Conservation (phyloP, 2,797 vertebrate genomes). For the Hypotaenidia philippensis region DNA sequence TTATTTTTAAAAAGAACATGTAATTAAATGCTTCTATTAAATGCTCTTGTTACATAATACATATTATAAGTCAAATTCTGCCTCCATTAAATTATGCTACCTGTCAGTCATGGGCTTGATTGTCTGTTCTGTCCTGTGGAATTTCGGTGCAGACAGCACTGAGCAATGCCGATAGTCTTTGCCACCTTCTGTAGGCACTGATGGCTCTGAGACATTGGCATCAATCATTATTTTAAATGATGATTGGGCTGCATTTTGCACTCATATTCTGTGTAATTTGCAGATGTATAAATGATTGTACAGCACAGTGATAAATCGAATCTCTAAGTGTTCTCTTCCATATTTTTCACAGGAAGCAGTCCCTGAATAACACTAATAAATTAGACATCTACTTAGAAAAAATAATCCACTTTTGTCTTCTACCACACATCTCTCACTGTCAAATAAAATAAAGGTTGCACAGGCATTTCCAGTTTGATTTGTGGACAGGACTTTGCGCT, state of each 20-base stretch:
- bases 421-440: background rate
- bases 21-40: background rate
- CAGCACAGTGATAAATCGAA: background rate
- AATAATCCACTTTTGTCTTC: constrained; percentile 7
- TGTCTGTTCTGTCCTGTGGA: background rate
- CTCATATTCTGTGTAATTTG: constrained; percentile 13
- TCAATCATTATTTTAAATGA: background rate
- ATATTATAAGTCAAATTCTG: background rate
- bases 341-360: constrained; percentile 24
- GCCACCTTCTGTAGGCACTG: background rate
- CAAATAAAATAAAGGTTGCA: background rate
- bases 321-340: background rate
- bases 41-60: background rate
- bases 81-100: background rate
- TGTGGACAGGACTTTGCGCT: background rate
- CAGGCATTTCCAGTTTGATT: background rate
- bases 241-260: background rate
- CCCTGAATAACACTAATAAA: background rate
- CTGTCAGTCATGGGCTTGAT: background rate
- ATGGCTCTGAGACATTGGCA: background rate
- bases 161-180: background rate
- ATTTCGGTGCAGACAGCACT: background rate
- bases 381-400: constrained; percentile 35
- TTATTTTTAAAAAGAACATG: background rate
- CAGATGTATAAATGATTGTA: constrained; percentile 6